phyloP scores from a whole-genome alignment of 2,888 invertebrate species.

The Rotaria magnacalcarata region DNA sequence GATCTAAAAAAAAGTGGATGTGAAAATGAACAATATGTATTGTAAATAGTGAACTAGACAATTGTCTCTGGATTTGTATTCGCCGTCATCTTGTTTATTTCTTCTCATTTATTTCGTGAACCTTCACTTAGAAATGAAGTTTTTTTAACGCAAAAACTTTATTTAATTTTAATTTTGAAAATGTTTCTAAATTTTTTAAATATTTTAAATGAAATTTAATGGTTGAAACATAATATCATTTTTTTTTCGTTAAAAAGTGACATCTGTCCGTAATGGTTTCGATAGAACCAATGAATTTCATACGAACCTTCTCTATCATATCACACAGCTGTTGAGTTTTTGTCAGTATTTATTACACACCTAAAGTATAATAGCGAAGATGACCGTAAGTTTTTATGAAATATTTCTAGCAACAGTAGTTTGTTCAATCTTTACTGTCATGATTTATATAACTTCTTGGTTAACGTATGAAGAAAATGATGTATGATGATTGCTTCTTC shows the following conservation, averaged over 20 bases:
- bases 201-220: no score
- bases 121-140: background rate
- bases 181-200: no score
- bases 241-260: background rate
- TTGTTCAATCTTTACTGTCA: background rate
- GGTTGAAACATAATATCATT: no score
- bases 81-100: constrained; percentile 31
- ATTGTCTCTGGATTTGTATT: background rate
- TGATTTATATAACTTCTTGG: background rate
- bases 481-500: background rate
- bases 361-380: background rate
- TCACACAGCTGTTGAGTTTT: no score
- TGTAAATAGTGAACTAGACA: background rate
- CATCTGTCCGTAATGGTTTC: background rate
- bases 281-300: background rate
- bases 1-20: background rate
- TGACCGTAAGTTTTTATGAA: background rate
- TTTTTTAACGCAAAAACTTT: background rate
- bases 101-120: background rate
- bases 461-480: background rate
- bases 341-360: background rate
- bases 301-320: no score
- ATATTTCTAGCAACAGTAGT: background rate
- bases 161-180: background rate
- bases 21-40: background rate